phyloP scores from a whole-genome alignment of 2,113 vertebrate genomes.

The Prolemur simus region DNA sequence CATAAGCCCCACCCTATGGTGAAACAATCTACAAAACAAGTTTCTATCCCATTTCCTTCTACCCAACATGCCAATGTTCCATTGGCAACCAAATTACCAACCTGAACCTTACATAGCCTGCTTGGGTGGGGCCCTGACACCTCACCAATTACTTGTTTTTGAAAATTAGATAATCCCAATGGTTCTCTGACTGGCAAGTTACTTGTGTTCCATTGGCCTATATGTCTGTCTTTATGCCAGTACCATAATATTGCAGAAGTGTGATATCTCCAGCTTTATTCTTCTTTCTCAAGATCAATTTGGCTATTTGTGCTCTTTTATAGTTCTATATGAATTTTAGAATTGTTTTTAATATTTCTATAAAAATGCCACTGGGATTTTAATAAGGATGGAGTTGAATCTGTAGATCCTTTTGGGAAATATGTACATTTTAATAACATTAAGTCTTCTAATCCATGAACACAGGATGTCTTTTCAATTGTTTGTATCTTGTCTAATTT shows the following conservation, averaged over 20 bases:
- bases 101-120: background rate
- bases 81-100: background rate
- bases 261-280: background rate
- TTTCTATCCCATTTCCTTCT: background rate
- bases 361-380: background rate
- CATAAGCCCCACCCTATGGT: background rate
- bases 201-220: background rate
- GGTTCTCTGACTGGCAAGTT: background rate
- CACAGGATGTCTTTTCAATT: too few species aligned
- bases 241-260: background rate
- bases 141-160: background rate
- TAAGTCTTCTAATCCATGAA: background rate
- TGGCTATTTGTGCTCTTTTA: background rate
- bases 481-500: too few species aligned
- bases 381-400: background rate
- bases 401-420: background rate
- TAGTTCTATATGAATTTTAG: background rate
- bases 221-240: background rate
- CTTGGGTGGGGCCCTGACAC: background rate
- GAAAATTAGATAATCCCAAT: background rate
- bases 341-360: background rate
- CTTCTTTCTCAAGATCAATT: background rate
- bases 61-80: background rate
- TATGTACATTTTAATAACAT: background rate
- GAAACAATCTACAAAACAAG: background rate